Conservation (phyloP, 2,888 invertebrate species). For the Diplolepis rosae region DNA sequence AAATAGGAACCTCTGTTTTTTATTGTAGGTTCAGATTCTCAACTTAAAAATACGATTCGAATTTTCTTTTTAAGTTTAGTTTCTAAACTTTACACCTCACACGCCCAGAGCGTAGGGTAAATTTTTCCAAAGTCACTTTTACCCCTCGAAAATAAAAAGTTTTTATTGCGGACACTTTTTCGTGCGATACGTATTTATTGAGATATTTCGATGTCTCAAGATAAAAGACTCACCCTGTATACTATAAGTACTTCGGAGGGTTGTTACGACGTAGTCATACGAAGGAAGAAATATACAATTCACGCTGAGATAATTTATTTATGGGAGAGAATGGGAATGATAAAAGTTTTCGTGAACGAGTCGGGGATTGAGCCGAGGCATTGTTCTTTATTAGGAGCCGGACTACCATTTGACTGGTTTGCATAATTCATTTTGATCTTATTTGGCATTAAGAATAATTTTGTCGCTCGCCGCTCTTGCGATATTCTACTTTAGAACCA, state of each 20-base stretch:
- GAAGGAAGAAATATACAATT: slow-evolving; percentile 25
- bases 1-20: too few relatives aligned
- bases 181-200: too few relatives aligned
- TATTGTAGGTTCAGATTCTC: too few relatives aligned
- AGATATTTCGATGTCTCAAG: too few relatives aligned
- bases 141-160: too few relatives aligned
- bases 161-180: too few relatives aligned
- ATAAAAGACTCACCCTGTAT: too few relatives aligned
- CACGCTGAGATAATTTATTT: slow-evolving; percentile 29
- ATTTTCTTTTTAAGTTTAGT: too few relatives aligned
- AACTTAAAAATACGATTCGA: too few relatives aligned
- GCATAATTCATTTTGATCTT: slow-evolving; percentile 31
- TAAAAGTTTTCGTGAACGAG: slow-evolving; percentile 28
- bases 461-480: background rate
- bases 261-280: slow-evolving; percentile 8
- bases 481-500: slow-evolving; percentile 18
- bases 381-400: slow-evolving; percentile 33
- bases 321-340: slow-evolving; percentile 26
- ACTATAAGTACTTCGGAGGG: background rate
- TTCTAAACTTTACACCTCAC: too few relatives aligned
- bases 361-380: slow-evolving; percentile 17
- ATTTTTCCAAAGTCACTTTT: too few relatives aligned
- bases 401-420: slow-evolving; percentile 34
- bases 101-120: too few relatives aligned
- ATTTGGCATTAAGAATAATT: slow-evolving; percentile 1